Conservation (phyloP, 2,113 vertebrate genomes). For the Speoplatyrhinus poulsoni region DNA sequence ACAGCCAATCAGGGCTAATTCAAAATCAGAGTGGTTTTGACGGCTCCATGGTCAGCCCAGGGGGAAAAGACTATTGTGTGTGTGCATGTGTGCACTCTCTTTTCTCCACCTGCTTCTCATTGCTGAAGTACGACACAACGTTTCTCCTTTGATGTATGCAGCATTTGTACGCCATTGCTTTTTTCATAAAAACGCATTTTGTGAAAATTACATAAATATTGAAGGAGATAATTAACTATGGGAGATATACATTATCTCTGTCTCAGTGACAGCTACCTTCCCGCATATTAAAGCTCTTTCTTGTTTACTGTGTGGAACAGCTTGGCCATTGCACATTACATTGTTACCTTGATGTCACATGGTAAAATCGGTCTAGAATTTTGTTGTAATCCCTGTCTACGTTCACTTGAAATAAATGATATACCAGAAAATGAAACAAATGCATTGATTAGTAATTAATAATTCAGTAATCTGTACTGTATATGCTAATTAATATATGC, state of each 20-base stretch:
- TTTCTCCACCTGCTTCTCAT: slow-evolving; percentile 72
- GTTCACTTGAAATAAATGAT: too few species aligned
- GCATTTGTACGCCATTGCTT: slow-evolving; percentile 51
- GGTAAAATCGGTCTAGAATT: too few species aligned
- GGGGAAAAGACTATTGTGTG: slow-evolving; percentile 63
- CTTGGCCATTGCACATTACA: too few species aligned
- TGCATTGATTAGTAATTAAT: too few species aligned
- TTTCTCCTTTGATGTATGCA: slow-evolving; percentile 52
- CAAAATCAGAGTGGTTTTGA: slow-evolving; percentile 79
- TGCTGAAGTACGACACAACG: slow-evolving; percentile 63
- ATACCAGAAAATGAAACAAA: too few species aligned
- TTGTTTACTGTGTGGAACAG: neutral
- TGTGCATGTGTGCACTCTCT: slow-evolving; percentile 29
- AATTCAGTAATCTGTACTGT: too few species aligned
- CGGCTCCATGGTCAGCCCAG: slow-evolving; percentile 62
- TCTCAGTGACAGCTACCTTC: neutral
- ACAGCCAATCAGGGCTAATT: slow-evolving; percentile 79
- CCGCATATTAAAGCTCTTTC: slow-evolving; percentile 6
- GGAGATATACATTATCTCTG: neutral
- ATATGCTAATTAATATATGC: too few species aligned
- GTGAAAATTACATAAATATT: slow-evolving; percentile 12
- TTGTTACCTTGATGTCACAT: too few species aligned
- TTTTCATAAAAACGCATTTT: slow-evolving; percentile 19
- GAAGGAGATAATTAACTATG: neutral
- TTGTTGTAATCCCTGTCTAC: too few species aligned